Evolutionary conservation across 2,888 invertebrate species (phyloP), one percentile per base, ranked within the genome.

Genomic region (Eupsilia transversa): DNA sequence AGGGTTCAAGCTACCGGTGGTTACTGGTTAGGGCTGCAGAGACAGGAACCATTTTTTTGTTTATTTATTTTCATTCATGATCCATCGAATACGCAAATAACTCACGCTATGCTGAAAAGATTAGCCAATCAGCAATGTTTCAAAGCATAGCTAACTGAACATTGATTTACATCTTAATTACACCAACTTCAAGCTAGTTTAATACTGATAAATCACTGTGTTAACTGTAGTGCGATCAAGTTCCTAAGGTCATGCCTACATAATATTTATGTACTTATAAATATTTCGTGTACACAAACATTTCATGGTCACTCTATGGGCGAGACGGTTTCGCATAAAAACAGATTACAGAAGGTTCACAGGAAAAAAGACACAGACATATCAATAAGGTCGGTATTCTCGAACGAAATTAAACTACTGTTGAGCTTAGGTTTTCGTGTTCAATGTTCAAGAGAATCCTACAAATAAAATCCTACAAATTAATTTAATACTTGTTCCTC

Each of bases 281-380:
- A 82, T 59, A 72, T 83, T 70, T 78, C 78, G 33, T 82, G 41
- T 73, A 57, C 33, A 41, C 20, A 57, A 57, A 75, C 46, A 66
- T 67, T 73, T 83, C 80, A 81, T 83, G 80, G 80, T 59, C 82
- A 61, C 52, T 14, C 27, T 57, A 46, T 2, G 46, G 46, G 38
- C 46, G 43, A 72, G 71, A 80, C 60, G 35, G 1, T 27, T 20
- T 12, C 0, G 17, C 12, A 35, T 6, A 3, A 12, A 49, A n/a
- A 54, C 0, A n/a, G 9, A 20, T 35, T 14, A 4, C 83, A 82
- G 65, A 82, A 82, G 80, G 72, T 35, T 46, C 7, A 61, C 9
- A 7, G 2, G 0, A 17, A 27, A 10, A 59, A 59, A 56, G 12
- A 12, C 52, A n/a, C n/a, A n/a, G 0, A 52, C 0, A 52, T 10